phyloP scores from a whole-genome alignment of 2,113 vertebrate species.

The Anser cygnoides region DNA sequence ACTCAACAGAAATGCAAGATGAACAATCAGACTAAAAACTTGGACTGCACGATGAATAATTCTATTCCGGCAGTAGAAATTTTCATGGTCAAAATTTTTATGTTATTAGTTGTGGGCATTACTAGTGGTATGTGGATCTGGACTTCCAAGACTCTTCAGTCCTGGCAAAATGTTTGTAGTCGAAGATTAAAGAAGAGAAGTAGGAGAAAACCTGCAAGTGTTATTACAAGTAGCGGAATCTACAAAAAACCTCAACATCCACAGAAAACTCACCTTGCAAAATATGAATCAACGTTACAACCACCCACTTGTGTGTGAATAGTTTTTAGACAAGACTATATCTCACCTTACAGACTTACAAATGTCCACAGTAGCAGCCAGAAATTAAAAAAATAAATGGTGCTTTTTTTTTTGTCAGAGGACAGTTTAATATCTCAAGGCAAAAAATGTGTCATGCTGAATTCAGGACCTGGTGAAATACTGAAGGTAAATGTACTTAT shows the following conservation, averaged over 20 bases:
- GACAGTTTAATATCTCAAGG: not conserved
- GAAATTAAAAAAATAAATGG: constrained; percentile 3
- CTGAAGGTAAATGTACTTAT: constrained; percentile 12
- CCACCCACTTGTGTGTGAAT: constrained; percentile 91
- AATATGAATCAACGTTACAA: constrained; percentile 85
- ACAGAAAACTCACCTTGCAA: constrained; percentile 85
- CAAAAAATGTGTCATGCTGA: constrained; percentile 26
- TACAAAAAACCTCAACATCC: constrained; percentile 92
- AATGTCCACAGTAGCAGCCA: not conserved
- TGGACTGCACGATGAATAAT: constrained; percentile 87
- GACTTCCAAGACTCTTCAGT: constrained; percentile 97
- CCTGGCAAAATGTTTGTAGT: constrained; percentile 95
- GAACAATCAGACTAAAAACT: constrained; percentile 75
- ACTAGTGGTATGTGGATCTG: constrained; percentile 99
- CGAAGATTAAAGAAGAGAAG: constrained; percentile 87
- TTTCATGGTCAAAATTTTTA: constrained; percentile 97
- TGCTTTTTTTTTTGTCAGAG: constrained; percentile 17
- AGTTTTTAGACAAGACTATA: not conserved
- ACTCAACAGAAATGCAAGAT: constrained; percentile 82
- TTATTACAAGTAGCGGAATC: constrained; percentile 84
- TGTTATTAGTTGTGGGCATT: constrained; percentile 96
- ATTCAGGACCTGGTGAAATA: constrained; percentile 45
- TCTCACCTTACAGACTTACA: not conserved
- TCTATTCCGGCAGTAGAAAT: constrained; percentile 95
- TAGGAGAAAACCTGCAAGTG: constrained; percentile 89